Evolutionary conservation across 2,888 invertebrate species (phyloP).

Genomic region (Melinaea menophilus): DNA sequence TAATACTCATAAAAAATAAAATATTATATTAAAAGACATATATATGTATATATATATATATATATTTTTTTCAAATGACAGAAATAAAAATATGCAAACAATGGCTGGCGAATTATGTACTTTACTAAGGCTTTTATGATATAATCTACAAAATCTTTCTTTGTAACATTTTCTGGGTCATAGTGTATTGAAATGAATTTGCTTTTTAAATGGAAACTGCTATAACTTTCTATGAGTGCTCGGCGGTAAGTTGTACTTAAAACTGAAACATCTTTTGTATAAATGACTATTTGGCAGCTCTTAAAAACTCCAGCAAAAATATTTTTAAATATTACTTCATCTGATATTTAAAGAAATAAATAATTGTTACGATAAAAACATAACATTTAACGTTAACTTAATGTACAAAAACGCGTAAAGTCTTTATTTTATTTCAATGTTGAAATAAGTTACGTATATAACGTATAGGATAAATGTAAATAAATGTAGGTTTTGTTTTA

Average conservation of each 20-base stretch:
- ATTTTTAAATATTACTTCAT: too few species aligned
- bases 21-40: too few species aligned
- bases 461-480: too few species aligned
- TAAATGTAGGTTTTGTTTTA: too few species aligned
- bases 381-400: too few species aligned
- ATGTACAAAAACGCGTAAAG: too few species aligned
- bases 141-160: slow-evolving; percentile 22
- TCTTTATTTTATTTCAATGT: too few species aligned
- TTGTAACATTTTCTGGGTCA: slow-evolving; percentile 23
- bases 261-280: slow-evolving; percentile 2
- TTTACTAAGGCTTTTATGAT: slow-evolving; percentile 17
- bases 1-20: background rate
- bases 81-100: slow-evolving; percentile 9
- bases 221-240: background rate
- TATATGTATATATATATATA: too few species aligned
- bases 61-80: too few species aligned
- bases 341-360: too few species aligned
- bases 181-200: slow-evolving; percentile 16
- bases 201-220: slow-evolving; percentile 1
- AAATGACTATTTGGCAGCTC: background rate
- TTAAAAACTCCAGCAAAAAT: background rate
- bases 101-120: slow-evolving; percentile 16
- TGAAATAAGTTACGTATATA: too few species aligned
- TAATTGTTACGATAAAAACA: too few species aligned
- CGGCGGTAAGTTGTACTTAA: background rate